These are phyloP conservation scores for Andrena fulva DNA, from an alignment of 2,888 invertebrate genomes.

Conservation along the genomic window DNA sequence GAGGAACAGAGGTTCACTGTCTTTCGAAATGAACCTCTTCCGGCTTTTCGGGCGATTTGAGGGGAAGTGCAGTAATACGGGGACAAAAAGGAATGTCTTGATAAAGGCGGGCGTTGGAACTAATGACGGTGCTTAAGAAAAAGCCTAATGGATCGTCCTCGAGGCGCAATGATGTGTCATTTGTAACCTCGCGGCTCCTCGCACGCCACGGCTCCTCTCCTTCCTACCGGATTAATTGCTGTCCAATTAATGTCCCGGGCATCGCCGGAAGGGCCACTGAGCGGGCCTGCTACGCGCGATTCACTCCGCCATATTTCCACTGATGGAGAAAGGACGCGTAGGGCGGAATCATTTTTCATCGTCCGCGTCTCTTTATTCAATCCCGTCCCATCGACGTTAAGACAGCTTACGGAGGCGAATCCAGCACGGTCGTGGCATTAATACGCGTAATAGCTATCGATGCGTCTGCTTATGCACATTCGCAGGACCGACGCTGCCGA, in stretches of 20 bases:
- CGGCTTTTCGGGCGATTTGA: constrained; percentile 65
- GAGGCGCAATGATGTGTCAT: constrained; percentile 75
- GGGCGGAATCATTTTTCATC: constrained; percentile 31
- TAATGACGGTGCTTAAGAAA: constrained; percentile 71
- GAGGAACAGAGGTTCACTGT: constrained; percentile 53
- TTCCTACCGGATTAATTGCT: constrained; percentile 77
- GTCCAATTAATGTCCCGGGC: constrained; percentile 77
- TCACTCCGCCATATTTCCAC: constrained; percentile 47
- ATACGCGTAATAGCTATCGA: constrained; percentile 41
- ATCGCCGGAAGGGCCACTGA: constrained; percentile 61
- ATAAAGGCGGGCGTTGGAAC: constrained; percentile 69
- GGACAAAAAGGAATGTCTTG: constrained; percentile 57
- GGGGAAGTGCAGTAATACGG: constrained; percentile 66
- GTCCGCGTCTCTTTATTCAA: constrained; percentile 3
- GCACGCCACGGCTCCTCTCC: constrained; percentile 41
- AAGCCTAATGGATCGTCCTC: constrained; percentile 75
- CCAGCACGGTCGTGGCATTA: constrained; percentile 15
- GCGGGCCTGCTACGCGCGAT: constrained; percentile 51
- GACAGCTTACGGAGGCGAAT: constrained; percentile 2
- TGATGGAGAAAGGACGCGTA: constrained; percentile 12
- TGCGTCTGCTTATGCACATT: constrained; percentile 21
- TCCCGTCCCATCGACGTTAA: constrained; percentile 16
- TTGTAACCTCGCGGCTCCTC: constrained; percentile 74
- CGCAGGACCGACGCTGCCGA: constrained; percentile 22
- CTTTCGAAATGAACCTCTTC: constrained; percentile 55